Base-by-base conservation (phyloP, 2,888 invertebrate genomes). In the Willowsia nigromaculata region DNA sequence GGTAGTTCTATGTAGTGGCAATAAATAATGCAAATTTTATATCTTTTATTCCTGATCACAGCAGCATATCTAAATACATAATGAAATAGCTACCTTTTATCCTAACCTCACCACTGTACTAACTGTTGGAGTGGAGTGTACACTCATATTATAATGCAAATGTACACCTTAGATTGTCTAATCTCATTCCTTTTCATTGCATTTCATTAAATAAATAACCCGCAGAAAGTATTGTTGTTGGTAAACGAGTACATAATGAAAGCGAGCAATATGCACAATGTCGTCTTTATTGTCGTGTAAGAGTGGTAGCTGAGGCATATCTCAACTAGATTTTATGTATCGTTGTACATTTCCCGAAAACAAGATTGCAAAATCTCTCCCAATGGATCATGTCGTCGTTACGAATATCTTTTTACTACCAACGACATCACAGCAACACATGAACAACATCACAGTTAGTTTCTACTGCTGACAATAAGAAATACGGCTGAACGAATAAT, bases 321-420 rank as follows among this genome's bases (percentile, higher is more conserved):
- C 86, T 86, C 78, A 86, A 76, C 65, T 65, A 86, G 86, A 86
- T 78, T 86, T 86, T 68, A 50, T 86, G 86, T 71, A 87, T 87
- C 87, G 43, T 81, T 87, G 87, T 87, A 87, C 87, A 87, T 81
- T 87, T 87, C 81, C 87, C 81, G 71, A 87, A 86, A 80, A 89
- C 74, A 81, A 89, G 81, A 89, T 88, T 91, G 90, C 90, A 88
- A 90, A 91, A 91, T 90, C 87, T 90, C 90, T 91, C 91, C 91
- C 91, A 89, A 83, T 86, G 91, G 91, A 91, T 90, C 89, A 85
- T 91, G 89, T 90, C 86, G 86, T 82, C 81, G 89, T 85, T 88
- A 87, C 87, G 81, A 87, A 87, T 80, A 86, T 86, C 78, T 86
- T 81, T 80, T 62, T 62, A 50, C 33, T 59, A 43, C 59, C 37